Evolutionary conservation across 37 sponge, comb jelly and placozoan species (phyloP).

Genomic region (Diacarnus erythraeanus): DNA sequence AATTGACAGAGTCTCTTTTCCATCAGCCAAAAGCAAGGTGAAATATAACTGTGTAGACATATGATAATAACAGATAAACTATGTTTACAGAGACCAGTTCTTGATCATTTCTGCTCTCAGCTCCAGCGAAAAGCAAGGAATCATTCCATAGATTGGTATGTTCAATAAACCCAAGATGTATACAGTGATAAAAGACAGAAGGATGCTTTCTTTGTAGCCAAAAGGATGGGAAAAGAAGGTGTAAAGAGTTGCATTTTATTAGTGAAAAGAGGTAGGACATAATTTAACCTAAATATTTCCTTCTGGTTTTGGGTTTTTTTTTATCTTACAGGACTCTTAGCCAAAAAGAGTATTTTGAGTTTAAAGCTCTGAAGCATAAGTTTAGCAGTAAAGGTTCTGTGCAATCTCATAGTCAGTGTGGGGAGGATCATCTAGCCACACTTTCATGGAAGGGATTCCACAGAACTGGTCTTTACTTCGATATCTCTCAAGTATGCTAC

Average conservation of each 20-base stretch:
- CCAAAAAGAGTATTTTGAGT: constrained; percentile 41
- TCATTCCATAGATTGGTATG: not conserved
- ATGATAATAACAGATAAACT: no score
- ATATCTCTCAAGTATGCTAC: constrained; percentile 50
- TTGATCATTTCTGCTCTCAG: constrained; percentile 8
- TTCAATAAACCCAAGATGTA: not conserved
- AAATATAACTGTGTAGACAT: no score
- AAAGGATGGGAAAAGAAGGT: not conserved
- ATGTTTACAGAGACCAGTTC: not conserved
- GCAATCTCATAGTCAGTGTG: not conserved
- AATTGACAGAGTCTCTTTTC: constrained; percentile 15
- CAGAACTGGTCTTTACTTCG: constrained; percentile 55
- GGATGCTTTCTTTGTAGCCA: not conserved
- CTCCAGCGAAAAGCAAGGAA: constrained; percentile 8
- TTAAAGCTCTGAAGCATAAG: constrained; percentile 28
- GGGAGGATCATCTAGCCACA: not conserved
- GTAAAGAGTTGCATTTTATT: not conserved
- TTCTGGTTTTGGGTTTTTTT: no score
- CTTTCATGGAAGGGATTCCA: constrained; percentile 7
- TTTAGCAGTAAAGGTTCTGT: not conserved
- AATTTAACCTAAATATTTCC: no score
- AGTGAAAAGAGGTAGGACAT: constrained; percentile 3
- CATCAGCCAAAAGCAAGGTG: not conserved
- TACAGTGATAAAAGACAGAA: not conserved
- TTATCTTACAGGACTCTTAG: constrained; percentile 36